These are phyloP conservation scores for Drosophila lacicola DNA, from an alignment of 2,888 invertebrate genomes.

Conservation along the genomic window DNA sequence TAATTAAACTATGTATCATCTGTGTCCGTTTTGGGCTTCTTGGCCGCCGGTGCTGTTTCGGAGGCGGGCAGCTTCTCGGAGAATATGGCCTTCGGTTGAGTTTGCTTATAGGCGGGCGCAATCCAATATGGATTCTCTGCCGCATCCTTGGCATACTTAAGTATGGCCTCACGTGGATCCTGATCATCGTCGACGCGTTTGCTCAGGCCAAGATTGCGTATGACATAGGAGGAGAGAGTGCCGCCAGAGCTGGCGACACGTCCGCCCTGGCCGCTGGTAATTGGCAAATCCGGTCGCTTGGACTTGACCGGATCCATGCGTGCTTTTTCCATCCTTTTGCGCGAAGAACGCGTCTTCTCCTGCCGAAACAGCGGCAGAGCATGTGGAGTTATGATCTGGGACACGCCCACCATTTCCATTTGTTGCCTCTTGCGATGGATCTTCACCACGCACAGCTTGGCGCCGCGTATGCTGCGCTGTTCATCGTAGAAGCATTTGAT, in stretches of 20 bases:
- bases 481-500: conserved; percentile 97
- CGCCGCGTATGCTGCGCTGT: conserved; percentile 94
- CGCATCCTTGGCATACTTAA: conserved; percentile 97
- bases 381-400: conserved; percentile 98
- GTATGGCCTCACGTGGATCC: conserved; percentile 97
- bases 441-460: conserved; percentile 94
- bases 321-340: conserved; percentile 96
- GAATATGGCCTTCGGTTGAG: conserved; percentile 94
- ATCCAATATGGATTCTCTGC: conserved; percentile 99
- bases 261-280: conserved; percentile 96
- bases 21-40: conserved; percentile 81
- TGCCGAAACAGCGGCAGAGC: conserved; percentile 97
- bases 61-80: conserved; percentile 84
- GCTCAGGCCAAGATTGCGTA: conserved; percentile 96
- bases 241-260: conserved; percentile 96
- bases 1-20: conserved; percentile 36
- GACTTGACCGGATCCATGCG: conserved; percentile 94
- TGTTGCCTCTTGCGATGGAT: conserved; percentile 91
- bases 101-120: conserved; percentile 94
- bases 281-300: conserved; percentile 92
- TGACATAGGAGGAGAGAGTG: conserved; percentile 97
- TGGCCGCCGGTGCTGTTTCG: conserved; percentile 77
- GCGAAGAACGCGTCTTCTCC: conserved; percentile 94
- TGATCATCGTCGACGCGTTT: conserved; percentile 96
- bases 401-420: conserved; percentile 94